Conservation (phyloP, 2,797 vertebrate genomes). For the Diglossa cyanea region DNA sequence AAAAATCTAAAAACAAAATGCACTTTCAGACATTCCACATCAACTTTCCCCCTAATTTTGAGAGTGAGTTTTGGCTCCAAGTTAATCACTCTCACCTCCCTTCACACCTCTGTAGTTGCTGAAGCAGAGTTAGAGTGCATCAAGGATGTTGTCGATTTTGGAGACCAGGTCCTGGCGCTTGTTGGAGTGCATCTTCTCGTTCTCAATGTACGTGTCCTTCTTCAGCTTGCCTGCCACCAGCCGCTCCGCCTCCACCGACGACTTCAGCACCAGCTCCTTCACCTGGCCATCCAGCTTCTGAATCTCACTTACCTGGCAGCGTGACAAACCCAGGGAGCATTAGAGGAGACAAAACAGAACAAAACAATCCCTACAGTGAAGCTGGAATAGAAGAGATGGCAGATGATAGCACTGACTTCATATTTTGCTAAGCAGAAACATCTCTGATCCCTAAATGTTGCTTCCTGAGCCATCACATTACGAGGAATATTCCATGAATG, state of each 20-base stretch:
- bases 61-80: slow-evolving; percentile 30
- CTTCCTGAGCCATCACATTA: neutral
- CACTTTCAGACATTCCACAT: neutral
- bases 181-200: slow-evolving; percentile 86
- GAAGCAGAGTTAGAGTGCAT: slow-evolving; percentile 81
- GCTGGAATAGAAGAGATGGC: neutral
- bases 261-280: slow-evolving; percentile 92
- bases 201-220: slow-evolving; percentile 95
- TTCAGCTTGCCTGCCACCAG: slow-evolving; percentile 95
- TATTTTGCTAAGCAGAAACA: neutral
- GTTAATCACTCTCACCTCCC: neutral
- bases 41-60: neutral
- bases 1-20: neutral
- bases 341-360: neutral
- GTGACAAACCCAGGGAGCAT: neutral
- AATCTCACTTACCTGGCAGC: slow-evolving; percentile 88
- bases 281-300: slow-evolving; percentile 94
- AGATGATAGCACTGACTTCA: neutral
- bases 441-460: neutral
- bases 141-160: slow-evolving; percentile 94
- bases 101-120: neutral
- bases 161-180: slow-evolving; percentile 92
- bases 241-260: slow-evolving; percentile 90
- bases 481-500: neutral
- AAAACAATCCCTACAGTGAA: neutral